These are phyloP conservation scores for Mungos mungo DNA, from an alignment of 2,113 vertebrate species.

Conservation along the genomic window DNA sequence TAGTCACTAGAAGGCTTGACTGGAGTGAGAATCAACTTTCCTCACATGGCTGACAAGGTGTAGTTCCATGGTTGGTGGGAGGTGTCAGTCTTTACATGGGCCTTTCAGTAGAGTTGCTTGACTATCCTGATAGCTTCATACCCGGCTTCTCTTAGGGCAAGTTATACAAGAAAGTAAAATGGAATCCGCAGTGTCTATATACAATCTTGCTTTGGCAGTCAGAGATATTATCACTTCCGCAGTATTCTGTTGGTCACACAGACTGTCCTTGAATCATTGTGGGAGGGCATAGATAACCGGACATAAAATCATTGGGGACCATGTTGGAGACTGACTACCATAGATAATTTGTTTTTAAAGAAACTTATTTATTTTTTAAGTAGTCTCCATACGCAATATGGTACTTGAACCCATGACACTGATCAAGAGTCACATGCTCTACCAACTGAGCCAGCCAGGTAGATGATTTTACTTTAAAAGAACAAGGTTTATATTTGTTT, in stretches of 20 bases:
- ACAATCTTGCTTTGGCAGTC: background rate
- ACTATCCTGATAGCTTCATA: background rate
- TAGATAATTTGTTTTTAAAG: background rate
- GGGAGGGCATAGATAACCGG: background rate
- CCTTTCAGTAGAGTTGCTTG: background rate
- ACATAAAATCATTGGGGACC: background rate
- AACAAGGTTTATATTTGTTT: background rate
- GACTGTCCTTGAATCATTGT: background rate
- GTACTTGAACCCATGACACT: background rate
- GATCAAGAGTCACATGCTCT: background rate
- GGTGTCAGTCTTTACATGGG: background rate
- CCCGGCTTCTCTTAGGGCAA: background rate
- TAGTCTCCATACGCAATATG: background rate
- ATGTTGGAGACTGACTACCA: background rate
- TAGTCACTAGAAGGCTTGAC: background rate
- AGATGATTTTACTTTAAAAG: background rate
- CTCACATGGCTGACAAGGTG: background rate
- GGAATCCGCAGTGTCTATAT: background rate
- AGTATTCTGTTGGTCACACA: background rate
- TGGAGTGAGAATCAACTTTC: background rate
- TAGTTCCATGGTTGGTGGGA: background rate
- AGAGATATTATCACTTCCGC: background rate
- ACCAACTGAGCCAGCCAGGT: background rate
- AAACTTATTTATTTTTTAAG: background rate
- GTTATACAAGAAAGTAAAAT: background rate